A percentile compares a stretch with the other conserved stretches of the same genome.
phyloP scores from a whole-genome alignment of 2,113 vertebrate species.

The Perccottus glenii region DNA sequence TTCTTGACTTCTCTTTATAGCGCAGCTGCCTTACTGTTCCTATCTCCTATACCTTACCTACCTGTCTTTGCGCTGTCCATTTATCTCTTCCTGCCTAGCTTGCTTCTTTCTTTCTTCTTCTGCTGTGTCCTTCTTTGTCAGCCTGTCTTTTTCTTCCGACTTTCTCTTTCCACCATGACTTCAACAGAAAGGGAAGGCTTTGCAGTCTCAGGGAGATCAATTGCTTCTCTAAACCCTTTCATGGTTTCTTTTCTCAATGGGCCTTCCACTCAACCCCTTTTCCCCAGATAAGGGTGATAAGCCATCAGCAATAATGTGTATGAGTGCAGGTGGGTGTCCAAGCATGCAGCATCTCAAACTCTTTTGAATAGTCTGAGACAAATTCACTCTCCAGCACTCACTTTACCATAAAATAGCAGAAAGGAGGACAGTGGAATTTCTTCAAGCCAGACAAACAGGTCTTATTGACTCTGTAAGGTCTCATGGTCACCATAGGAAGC shows the following conservation, averaged over 20 bases:
- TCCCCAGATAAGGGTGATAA: constrained; percentile 50
- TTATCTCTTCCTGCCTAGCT: constrained; percentile 50
- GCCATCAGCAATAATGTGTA: constrained; percentile 38
- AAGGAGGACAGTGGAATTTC: constrained; percentile 32
- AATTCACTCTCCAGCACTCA: constrained; percentile 31
- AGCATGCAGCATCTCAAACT: constrained; percentile 30
- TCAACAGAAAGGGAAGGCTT: constrained; percentile 47
- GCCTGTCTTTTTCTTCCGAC: constrained; percentile 31
- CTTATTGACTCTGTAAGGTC: constrained; percentile 27
- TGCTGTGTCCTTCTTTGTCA: constrained; percentile 58
- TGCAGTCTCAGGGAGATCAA: constrained; percentile 54
- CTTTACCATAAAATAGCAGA: constrained; percentile 30
- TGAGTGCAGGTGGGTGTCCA: constrained; percentile 8
- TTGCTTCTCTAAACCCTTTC: constrained; percentile 58
- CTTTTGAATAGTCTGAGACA: constrained; percentile 36
- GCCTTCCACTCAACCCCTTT: constrained; percentile 37
- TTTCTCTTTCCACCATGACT: constrained; percentile 50
- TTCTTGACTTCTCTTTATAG: constrained; percentile 45
- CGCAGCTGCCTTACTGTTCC: constrained; percentile 38
- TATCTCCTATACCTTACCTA: constrained; percentile 49
- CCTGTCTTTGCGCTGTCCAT: constrained; percentile 43
- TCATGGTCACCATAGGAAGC: constrained; percentile 22
- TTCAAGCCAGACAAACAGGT: constrained; percentile 47
- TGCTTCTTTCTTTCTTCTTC: constrained; percentile 38
- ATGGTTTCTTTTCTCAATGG: constrained; percentile 53